Conservation (phyloP, 2,113 vertebrate species). For the Leptosomus discolor region DNA sequence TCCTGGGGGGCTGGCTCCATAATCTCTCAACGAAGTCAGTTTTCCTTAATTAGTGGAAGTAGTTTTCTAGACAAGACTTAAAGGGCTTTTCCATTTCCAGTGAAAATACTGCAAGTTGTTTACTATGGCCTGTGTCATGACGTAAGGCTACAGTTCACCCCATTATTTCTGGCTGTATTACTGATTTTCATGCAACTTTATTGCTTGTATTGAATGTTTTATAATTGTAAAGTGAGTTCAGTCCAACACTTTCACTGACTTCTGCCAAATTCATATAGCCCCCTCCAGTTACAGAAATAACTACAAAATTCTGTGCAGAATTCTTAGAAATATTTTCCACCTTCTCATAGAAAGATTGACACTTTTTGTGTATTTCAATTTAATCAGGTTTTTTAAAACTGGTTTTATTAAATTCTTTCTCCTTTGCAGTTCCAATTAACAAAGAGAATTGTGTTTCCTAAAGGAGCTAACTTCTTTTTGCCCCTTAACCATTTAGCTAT, state of each 20-base stretch:
- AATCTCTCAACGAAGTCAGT: not conserved
- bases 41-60: not conserved
- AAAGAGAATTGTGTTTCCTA: not conserved
- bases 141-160: not conserved
- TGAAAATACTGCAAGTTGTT: not conserved
- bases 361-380: not conserved
- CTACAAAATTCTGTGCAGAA: not conserved
- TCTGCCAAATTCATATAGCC: not conserved
- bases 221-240: not conserved
- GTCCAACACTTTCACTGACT: not conserved
- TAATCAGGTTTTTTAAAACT: not conserved
- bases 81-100: accelerated
- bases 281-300: not conserved
- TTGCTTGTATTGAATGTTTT: not conserved
- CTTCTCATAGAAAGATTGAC: not conserved
- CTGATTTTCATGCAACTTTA: not conserved
- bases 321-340: not conserved
- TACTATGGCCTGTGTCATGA: not conserved
- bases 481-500: not conserved
- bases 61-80: not conserved
- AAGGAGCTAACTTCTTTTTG: not conserved
- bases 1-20: not conserved
- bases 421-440: not conserved
- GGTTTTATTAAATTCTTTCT: not conserved
- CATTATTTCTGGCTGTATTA: not conserved